These are phyloP conservation scores for Sipha maydis DNA, from an alignment of 2,888 invertebrate species.

Conservation along the genomic window DNA sequence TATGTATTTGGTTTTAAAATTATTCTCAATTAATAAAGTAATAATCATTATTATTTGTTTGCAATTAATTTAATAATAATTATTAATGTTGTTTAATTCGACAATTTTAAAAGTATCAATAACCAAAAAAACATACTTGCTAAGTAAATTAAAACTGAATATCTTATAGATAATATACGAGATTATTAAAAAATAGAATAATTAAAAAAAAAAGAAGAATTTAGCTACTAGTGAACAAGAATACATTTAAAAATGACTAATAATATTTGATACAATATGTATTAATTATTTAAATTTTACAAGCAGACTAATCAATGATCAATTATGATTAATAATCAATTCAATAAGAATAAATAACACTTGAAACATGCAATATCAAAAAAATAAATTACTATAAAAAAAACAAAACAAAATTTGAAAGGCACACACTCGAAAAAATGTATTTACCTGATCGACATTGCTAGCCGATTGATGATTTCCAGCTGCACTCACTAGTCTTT, in stretches of 20 bases:
- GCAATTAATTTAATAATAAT: not conserved
- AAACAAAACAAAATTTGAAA: constrained; percentile 27
- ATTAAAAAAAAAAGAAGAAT: not conserved
- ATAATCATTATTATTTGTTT: not conserved
- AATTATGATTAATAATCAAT: not conserved
- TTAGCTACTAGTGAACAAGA: not conserved
- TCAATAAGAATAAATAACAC: not conserved
- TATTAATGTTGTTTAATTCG: not conserved
- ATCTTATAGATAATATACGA: not conserved
- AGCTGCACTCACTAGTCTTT: constrained; percentile 61
- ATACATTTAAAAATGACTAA: constrained; percentile 1
- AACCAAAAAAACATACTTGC: not conserved
- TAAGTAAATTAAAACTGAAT: not conserved
- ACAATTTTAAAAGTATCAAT: not conserved
- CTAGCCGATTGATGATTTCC: constrained; percentile 56
- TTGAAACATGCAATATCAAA: constrained; percentile 49
- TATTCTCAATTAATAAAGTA: not conserved
- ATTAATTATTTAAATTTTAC: not conserved
- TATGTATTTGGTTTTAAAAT: too few species aligned
- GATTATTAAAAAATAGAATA: not conserved
- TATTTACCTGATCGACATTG: constrained; percentile 62
- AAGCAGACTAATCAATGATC: not conserved
- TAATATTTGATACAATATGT: not conserved
- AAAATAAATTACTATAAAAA: constrained; percentile 31
- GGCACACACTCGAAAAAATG: constrained; percentile 45